Conservation (phyloP, 2,888 invertebrate genomes). For the Pammene fasciana region DNA sequence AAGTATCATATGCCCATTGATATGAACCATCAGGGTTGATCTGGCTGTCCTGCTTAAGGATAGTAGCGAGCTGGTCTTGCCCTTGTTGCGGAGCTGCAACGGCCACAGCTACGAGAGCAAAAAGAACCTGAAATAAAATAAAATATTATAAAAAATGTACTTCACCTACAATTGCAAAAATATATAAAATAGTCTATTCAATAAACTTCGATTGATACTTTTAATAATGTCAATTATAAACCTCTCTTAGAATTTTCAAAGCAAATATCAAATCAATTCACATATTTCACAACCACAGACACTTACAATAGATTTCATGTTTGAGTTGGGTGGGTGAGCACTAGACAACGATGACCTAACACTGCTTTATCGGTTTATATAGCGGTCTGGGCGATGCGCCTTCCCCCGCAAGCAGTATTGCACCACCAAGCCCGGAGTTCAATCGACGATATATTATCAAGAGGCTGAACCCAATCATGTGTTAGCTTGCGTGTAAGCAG, state of each 20-base stretch:
- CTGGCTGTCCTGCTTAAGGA: slow-evolving; percentile 81
- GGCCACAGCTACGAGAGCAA: slow-evolving; percentile 68
- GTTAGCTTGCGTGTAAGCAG: slow-evolving; percentile 53
- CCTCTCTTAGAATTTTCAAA: neutral
- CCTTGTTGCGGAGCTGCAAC: slow-evolving; percentile 67
- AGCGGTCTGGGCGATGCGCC: slow-evolving; percentile 66
- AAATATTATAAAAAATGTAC: neutral
- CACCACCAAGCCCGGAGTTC: slow-evolving; percentile 73
- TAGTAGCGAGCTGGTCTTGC: slow-evolving; percentile 70
- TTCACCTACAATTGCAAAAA: no score
- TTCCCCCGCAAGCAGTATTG: slow-evolving; percentile 76
- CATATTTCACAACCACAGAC: slow-evolving; percentile 63
- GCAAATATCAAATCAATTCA: slow-evolving; percentile 33
- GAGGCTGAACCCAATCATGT: slow-evolving; percentile 60
- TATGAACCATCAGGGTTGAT: slow-evolving; percentile 85
- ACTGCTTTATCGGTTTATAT: slow-evolving; percentile 76
- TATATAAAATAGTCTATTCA: no score
- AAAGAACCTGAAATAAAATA: slow-evolving; percentile 65
- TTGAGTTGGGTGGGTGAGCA: slow-evolving; percentile 72
- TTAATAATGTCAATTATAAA: neutral
- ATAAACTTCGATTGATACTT: no score
- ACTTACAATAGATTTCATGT: slow-evolving; percentile 81
- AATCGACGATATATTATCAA: slow-evolving; percentile 70
- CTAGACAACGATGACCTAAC: slow-evolving; percentile 78
- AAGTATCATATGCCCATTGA: slow-evolving; percentile 84